Evolutionary conservation across 2,113 vertebrate species (phyloP), one percentile per base, ranked within the genome.

Genomic region (Chlamydotis undulata): DNA sequence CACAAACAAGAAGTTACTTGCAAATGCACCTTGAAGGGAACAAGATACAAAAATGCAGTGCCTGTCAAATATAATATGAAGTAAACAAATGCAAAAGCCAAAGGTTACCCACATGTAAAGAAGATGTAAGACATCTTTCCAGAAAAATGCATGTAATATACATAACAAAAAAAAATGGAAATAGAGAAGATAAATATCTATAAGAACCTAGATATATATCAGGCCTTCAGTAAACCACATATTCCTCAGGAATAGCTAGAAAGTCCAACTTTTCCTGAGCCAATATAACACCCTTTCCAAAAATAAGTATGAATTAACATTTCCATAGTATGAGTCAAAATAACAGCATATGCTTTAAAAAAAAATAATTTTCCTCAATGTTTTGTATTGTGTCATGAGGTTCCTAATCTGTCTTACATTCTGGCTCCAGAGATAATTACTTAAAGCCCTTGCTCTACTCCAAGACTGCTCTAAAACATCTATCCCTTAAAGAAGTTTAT

Each of bases 1-100:
- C 50, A 75, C 9, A 60, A 49, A 64, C 31, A 73, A 79, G 28
- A 87, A 56, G n/a, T 53, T 85, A 49, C 26, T 56, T 90, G 39
- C 4, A 78, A 84, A 67, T 2, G 1, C 13, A 75, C 3, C 1
- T 24, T 63, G 53, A 82, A 93, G 10, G 22, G 56, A 85, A 60
- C 10, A 19, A 89, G 10, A 12, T 45, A 68, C 3, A 19, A 29
- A 16, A 64, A 25, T 0, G 0, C 3, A 28, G 22, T 55, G 6
- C 18, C 22, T 8, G 33, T 57, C 22, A 50, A 88, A 83, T 52
- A 63, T 14, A 43, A 14, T 28, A 53, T 26, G 73, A 55, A 69
- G 12, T 10, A 94, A 55, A 85, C 1, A 1, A 85, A 56, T 60
- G 50, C 12, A 80, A 88, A 64, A 85, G 5, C 24, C 39, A 63